phyloP scores from a whole-genome alignment of 1,140 invertebrate species.

The Zaprionus kolodkinae region DNA sequence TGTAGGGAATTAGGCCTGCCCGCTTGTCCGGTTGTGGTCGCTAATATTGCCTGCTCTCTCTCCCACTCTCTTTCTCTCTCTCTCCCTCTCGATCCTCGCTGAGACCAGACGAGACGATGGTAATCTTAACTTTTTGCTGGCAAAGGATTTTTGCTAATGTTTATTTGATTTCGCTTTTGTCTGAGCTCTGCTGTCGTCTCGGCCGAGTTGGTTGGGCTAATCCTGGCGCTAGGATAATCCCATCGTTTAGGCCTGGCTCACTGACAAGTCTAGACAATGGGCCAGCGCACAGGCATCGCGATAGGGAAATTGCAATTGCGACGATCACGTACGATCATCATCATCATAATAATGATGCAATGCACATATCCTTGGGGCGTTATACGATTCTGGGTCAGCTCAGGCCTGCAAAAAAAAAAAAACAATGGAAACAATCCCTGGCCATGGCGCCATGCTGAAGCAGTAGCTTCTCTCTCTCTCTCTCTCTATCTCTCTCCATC shows the following conservation, averaged over 20 bases:
- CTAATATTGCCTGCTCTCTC: slow-evolving; percentile 53
- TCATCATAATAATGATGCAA: slow-evolving; percentile 33
- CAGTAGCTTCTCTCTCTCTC: slow-evolving; percentile 26
- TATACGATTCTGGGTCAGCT: slow-evolving; percentile 56
- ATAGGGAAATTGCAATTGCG: slow-evolving; percentile 56
- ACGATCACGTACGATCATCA: not conserved
- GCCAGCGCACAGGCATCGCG: slow-evolving; percentile 60
- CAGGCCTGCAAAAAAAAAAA: slow-evolving; percentile 30
- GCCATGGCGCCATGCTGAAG: slow-evolving; percentile 5
- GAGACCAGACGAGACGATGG: slow-evolving; percentile 64
- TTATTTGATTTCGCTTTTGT: slow-evolving; percentile 79
- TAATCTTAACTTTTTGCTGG: slow-evolving; percentile 78
- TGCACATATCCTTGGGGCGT: slow-evolving; percentile 27
- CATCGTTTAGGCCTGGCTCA: slow-evolving; percentile 74
- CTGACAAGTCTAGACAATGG: slow-evolving; percentile 83
- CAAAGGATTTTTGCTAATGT: slow-evolving; percentile 75
- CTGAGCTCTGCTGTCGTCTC: slow-evolving; percentile 24
- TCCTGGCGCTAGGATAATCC: slow-evolving; percentile 83
- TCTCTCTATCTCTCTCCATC: slow-evolving; percentile 19
- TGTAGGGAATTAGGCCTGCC: slow-evolving; percentile 60
- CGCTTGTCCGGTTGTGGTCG: slow-evolving; percentile 57
- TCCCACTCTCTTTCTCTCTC: not conserved
- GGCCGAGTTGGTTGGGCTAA: slow-evolving; percentile 32
- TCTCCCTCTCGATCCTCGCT: not conserved
- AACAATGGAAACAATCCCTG: slow-evolving; percentile 34